phyloP scores from a whole-genome alignment of 1,140 invertebrate genomes.

The Psix sp. region DNA sequence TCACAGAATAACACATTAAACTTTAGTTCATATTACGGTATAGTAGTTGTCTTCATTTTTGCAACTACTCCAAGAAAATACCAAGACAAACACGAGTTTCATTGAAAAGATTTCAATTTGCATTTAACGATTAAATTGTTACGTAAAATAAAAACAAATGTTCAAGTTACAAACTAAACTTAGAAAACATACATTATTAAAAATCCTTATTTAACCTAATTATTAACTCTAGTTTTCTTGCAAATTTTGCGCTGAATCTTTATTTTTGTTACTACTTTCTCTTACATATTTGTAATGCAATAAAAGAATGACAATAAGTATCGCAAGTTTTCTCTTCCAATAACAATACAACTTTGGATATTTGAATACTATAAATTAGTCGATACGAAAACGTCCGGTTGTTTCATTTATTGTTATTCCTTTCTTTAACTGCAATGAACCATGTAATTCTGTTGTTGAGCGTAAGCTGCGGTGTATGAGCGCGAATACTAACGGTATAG shows the following conservation, averaged over 20 bases:
- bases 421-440: conserved; percentile 51
- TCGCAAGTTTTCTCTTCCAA: neutral
- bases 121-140: too few relatives aligned
- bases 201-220: too few relatives aligned
- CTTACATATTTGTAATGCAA: neutral
- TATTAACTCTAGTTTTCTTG: too few relatives aligned
- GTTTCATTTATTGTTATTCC: conserved; percentile 39
- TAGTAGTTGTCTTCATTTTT: too few relatives aligned
- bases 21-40: neutral
- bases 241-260: neutral
- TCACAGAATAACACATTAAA: conserved; percentile 33
- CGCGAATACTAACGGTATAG: conserved; percentile 66
- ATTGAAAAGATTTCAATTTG: too few relatives aligned
- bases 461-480: conserved; percentile 29
- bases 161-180: too few relatives aligned
- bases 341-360: conserved; percentile 1
- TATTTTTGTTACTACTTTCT: too few relatives aligned
- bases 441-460: conserved; percentile 56
- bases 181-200: too few relatives aligned
- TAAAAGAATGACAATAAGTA: neutral
- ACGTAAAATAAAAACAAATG: too few relatives aligned
- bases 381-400: conserved; percentile 1
- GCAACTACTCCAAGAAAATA: too few relatives aligned
- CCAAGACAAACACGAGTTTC: too few relatives aligned
- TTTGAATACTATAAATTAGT: conserved; percentile 4